phyloP scores from a whole-genome alignment of 2,888 invertebrate species.

The Pardosa pseudoannulata region DNA sequence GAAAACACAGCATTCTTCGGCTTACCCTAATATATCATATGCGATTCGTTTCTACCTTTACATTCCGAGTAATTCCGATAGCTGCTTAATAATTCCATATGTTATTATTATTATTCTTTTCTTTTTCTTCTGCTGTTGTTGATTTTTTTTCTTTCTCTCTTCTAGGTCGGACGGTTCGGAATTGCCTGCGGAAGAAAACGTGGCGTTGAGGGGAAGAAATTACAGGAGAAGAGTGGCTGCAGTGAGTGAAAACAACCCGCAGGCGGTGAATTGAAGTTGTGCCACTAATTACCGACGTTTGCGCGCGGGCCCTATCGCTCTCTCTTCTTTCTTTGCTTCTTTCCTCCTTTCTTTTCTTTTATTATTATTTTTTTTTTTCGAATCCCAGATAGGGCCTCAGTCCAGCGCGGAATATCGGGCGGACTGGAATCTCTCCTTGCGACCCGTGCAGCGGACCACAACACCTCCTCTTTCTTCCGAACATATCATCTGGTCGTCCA shows the following conservation, averaged over 20 bases:
- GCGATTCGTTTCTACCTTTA: slow-evolving; percentile 70
- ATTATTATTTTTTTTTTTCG: slow-evolving; percentile 20
- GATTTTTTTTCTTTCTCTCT: slow-evolving; percentile 23
- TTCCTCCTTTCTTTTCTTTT: neutral
- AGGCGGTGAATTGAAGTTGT: slow-evolving; percentile 60
- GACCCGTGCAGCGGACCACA: slow-evolving; percentile 11
- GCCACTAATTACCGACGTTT: slow-evolving; percentile 67
- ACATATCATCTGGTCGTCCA: slow-evolving; percentile 31
- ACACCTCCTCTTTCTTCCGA: slow-evolving; percentile 7
- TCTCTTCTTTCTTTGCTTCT: neutral
- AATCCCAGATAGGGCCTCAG: slow-evolving; percentile 43
- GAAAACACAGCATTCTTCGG: slow-evolving; percentile 58
- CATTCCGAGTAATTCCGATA: slow-evolving; percentile 69
- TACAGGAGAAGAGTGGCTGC: slow-evolving; percentile 18
- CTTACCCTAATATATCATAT: slow-evolving; percentile 70
- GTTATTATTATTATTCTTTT: slow-evolving; percentile 58
- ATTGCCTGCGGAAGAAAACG: slow-evolving; percentile 47
- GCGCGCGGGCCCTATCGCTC: slow-evolving; percentile 31
- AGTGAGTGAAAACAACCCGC: slow-evolving; percentile 53
- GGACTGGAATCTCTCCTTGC: slow-evolving; percentile 37
- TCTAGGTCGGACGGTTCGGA: slow-evolving; percentile 67
- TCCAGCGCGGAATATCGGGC: slow-evolving; percentile 22
- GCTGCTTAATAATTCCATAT: slow-evolving; percentile 69
- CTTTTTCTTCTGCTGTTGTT: slow-evolving; percentile 34
- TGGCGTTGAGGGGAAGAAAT: slow-evolving; percentile 46